Evolutionary conservation across 2,797 vertebrate species (phyloP).

Genomic region (Pangasius krempfi): DNA sequence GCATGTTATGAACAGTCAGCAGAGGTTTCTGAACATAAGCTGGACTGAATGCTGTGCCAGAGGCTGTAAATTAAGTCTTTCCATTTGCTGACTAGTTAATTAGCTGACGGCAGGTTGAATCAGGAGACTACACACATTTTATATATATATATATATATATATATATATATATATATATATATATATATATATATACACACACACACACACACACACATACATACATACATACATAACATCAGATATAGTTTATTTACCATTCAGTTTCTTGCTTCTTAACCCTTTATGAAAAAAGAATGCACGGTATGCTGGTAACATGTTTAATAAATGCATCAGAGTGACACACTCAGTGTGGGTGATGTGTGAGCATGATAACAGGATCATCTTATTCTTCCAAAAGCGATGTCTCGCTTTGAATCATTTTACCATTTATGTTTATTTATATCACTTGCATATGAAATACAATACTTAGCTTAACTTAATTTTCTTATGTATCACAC

Average conservation of each 20-base stretch:
- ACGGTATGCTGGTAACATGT: background rate
- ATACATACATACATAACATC: too few relatives aligned
- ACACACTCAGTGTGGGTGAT: background rate
- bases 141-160: too few relatives aligned
- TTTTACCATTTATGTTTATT: background rate
- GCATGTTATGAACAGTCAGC: background rate
- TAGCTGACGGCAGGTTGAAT: background rate
- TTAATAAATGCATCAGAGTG: background rate
- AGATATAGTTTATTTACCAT: background rate
- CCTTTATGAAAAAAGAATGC: background rate
- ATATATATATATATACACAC: background rate
- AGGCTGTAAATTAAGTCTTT: background rate
- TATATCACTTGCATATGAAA: background rate
- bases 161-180: too few relatives aligned
- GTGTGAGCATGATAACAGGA: background rate
- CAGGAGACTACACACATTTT: background rate
- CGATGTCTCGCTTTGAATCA: background rate
- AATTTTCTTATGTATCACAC: background rate
- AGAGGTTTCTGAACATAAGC: background rate
- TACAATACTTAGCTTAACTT: background rate
- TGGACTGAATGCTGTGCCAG: background rate
- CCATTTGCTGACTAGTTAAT: conserved; percentile 10
- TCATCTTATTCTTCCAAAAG: background rate
- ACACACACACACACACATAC: too few relatives aligned
- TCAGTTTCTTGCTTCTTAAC: background rate